Evolutionary conservation across 2,113 vertebrate species (phyloP).

Genomic region (Mus spicilegus): DNA sequence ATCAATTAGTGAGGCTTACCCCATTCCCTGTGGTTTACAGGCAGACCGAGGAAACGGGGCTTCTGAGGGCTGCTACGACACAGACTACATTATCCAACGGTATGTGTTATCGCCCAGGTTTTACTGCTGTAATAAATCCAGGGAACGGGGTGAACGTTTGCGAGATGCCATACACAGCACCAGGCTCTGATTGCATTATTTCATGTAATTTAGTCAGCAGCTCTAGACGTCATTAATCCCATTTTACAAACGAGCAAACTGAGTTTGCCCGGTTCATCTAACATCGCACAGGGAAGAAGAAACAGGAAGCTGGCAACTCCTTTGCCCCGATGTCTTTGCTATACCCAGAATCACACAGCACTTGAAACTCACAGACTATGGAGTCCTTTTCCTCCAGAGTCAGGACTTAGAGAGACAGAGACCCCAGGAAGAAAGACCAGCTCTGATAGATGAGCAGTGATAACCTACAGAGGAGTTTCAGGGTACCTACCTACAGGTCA

Average conservation of each 20-base stretch:
- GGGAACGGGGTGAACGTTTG: not conserved
- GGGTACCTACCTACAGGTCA: too few relatives aligned
- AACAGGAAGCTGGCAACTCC: not conserved
- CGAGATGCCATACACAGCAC: not conserved
- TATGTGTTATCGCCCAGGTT: not conserved
- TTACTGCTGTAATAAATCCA: not conserved
- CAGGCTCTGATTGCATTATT: not conserved
- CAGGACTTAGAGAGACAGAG: not conserved
- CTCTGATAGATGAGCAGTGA: rapidly evolving
- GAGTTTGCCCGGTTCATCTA: not conserved
- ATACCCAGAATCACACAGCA: not conserved
- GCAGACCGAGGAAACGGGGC: not conserved
- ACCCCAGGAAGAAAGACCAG: not conserved
- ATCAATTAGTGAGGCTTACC: conserved; percentile 28
- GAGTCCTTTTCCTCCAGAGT: not conserved
- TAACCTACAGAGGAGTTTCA: not conserved
- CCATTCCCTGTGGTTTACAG: not conserved
- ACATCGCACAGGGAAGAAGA: not conserved
- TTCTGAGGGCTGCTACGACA: not conserved
- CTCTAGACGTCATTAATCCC: not conserved
- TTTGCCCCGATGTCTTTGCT: not conserved
- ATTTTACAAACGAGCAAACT: not conserved
- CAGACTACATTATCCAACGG: not conserved
- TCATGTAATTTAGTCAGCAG: not conserved
- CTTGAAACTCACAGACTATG: not conserved